Percentiles rank a stretch among this genome's conserved stretches.
These are phyloP conservation scores for Drosophila trichaetosa DNA, from an alignment of 2,888 invertebrate genomes.

Conservation along the genomic window DNA sequence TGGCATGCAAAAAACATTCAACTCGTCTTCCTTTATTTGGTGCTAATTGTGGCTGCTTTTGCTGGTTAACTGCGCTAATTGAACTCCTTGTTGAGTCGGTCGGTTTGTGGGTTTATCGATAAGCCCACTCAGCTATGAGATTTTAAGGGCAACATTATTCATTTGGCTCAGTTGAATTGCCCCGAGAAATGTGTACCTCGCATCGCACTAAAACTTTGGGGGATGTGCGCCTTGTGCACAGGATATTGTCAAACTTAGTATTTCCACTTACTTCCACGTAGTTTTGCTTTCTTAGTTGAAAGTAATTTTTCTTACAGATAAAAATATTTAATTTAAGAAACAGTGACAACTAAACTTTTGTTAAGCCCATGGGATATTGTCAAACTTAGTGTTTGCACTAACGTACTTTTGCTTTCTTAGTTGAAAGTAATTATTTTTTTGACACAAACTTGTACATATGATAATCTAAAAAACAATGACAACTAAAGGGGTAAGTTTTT, in stretches of 20 bases:
- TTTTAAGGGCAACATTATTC: background rate
- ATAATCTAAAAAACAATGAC: background rate
- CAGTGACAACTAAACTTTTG: background rate
- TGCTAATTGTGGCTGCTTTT: constrained; percentile 72
- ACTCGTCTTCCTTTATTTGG: constrained; percentile 51
- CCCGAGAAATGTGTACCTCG: background rate
- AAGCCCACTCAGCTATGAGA: background rate
- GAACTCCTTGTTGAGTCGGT: constrained; percentile 44
- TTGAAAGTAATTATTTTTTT: background rate
- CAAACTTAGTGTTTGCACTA: background rate
- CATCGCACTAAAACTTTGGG: background rate
- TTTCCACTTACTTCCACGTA: background rate
- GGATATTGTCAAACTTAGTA: background rate
- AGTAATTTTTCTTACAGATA: background rate
- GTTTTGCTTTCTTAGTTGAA: background rate
- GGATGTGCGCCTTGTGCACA: background rate
- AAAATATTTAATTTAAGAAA: background rate
- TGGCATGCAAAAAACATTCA: constrained; percentile 18
- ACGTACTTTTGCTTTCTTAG: background rate
- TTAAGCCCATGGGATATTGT: background rate
- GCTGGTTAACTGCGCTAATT: constrained; percentile 66
- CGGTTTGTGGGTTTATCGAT: constrained; percentile 44
- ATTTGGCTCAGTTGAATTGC: background rate
- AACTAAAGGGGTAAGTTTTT: background rate
- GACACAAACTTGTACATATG: background rate